Conservation (phyloP, 2,797 vertebrate genomes). For the Morelia viridis region DNA sequence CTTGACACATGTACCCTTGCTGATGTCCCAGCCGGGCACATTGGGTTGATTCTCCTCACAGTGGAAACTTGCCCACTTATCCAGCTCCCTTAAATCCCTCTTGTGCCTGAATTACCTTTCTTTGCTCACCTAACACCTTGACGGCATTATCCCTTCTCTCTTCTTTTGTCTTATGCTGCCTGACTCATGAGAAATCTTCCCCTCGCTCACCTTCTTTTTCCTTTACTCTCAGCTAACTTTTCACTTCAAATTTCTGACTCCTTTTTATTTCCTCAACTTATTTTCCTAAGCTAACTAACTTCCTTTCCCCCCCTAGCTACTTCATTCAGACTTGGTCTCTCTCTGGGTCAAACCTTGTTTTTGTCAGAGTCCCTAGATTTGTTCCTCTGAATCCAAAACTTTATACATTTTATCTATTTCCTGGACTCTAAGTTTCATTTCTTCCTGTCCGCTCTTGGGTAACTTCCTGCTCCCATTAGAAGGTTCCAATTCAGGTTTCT, state of each 20-base stretch:
- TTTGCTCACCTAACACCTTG: background rate
- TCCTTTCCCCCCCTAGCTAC: background rate
- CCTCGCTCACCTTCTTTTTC: background rate
- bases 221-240: background rate
- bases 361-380: background rate
- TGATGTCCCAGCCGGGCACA: background rate
- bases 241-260: background rate
- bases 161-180: background rate
- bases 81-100: background rate
- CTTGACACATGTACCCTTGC: background rate
- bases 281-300: background rate
- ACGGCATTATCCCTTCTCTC: background rate
- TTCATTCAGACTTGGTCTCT: background rate
- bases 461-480: background rate
- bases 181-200: background rate
- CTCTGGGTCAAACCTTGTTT: background rate
- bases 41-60: background rate
- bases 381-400: background rate
- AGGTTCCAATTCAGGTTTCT: background rate
- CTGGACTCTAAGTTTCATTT: background rate
- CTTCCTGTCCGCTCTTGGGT: background rate
- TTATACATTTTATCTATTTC: background rate
- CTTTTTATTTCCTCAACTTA: background rate
- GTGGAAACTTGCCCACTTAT: background rate
- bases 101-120: background rate